Evolutionary conservation across 2,113 vertebrate species (phyloP), one percentile per base, ranked within the genome.

Genomic region (Aix galericulata): DNA sequence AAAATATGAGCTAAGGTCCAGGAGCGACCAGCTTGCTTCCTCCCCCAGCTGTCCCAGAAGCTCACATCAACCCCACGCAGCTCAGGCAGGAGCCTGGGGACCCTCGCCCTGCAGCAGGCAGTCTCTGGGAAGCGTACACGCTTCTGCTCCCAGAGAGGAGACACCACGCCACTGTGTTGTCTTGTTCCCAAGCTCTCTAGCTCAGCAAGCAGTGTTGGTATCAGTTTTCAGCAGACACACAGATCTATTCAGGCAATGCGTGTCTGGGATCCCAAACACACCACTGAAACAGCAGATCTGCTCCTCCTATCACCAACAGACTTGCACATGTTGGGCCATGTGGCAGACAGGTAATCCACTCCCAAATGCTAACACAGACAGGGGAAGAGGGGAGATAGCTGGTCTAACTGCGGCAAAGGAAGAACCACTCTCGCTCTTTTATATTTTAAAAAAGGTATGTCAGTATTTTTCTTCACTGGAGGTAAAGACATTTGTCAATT

Each of bases 121-220:
- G 17, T 9, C 48, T 12, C 32, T 26, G 50, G 29, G 55, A 27
- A 63, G 48, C 20, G 36, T 15, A 27, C 6, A 2, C 0, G 2
- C 29, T 82, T 52, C 55, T 63, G 0, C 50, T 86, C 71, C 34
- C 46, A 7, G 5, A 46, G 18, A 17, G 17, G 55, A 53, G 50
- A 36, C 20, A 23, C 40, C 50, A 0, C 13, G 2, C 53, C 25
- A 40, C 53, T 1, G 1, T 8, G n/a, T 18, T 12, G 14, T 11
- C 3, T 53, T 22, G 21, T 10, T 50, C 58, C 26, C 15, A 1
- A 9, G 27, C 32, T 42, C 4, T 67, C 59, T 25, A 20, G 42
- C 75, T 58, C 69, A 52, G 26, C 36, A 25, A 68, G 59, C 53
- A 13, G 31, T 2, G 12, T 4, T 44, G 52, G 31, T 27, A 42